Evolutionary conservation across 2,113 vertebrate species (phyloP).

Genomic region (Perca flavescens): DNA sequence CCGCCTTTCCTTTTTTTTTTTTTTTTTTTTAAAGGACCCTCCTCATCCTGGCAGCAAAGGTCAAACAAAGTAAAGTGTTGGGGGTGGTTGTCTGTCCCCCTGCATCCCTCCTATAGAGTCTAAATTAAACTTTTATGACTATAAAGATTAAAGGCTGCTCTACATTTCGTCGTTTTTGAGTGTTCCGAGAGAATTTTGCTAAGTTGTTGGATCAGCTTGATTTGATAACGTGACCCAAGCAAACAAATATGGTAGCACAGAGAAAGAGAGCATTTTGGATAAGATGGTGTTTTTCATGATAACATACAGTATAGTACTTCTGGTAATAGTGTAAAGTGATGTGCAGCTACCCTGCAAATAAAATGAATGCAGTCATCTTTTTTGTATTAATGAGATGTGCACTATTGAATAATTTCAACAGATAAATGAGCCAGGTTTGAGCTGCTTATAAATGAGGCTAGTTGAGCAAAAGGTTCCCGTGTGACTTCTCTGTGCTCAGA

Average conservation of each 20-base stretch:
- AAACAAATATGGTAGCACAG: neutral
- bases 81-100: constrained; percentile 24
- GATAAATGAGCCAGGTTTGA: constrained; percentile 70
- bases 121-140: constrained; percentile 6
- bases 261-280: neutral
- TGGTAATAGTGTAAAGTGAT: constrained; percentile 10
- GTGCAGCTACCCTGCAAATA: constrained; percentile 31
- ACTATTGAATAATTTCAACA: constrained; percentile 66
- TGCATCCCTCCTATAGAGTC: neutral
- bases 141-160: neutral
- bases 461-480: constrained; percentile 68
- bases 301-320: neutral
- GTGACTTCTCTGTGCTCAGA: constrained; percentile 53
- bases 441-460: constrained; percentile 68
- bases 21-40: constrained; percentile 39
- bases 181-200: neutral
- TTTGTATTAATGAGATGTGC: constrained; percentile 68
- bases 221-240: constrained; percentile 1
- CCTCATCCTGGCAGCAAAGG: constrained; percentile 76
- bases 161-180: neutral
- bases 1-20: constrained; percentile 39
- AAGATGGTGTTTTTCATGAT: neutral
- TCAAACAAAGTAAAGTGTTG: constrained; percentile 59
- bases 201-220: constrained; percentile 4
- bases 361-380: constrained; percentile 46